phyloP scores from a whole-genome alignment of 2,888 invertebrate genomes.

The Trichopoda pennipes region DNA sequence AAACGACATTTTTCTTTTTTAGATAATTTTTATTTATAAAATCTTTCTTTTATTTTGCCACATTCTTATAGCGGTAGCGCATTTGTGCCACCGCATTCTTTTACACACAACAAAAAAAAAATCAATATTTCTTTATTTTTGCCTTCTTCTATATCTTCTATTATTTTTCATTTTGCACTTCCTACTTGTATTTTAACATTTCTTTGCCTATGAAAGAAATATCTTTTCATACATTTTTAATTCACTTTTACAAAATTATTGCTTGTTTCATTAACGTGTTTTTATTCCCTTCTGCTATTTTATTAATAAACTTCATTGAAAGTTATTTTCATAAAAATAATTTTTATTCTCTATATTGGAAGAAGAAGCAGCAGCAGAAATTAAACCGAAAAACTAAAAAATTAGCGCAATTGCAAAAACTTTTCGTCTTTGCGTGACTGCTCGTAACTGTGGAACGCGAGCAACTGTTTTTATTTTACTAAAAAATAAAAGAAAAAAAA shows the following conservation, averaged over 20 bases:
- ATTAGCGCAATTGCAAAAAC: conserved; percentile 51
- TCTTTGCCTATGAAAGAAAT: conserved; percentile 5
- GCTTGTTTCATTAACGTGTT: not conserved
- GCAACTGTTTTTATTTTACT: conserved; percentile 56
- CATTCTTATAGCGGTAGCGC: conserved; percentile 34
- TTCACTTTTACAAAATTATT: not conserved
- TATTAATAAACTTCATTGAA: conserved; percentile 28
- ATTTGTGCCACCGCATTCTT: conserved; percentile 56
- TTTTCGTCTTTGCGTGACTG: conserved; percentile 42
- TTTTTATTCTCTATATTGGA: conserved; percentile 19
- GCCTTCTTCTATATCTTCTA: conserved; percentile 23
- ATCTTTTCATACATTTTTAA: not conserved
- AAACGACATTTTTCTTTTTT: no score
- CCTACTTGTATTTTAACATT: conserved; percentile 38
- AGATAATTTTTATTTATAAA: not conserved
- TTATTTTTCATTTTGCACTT: conserved; percentile 50
- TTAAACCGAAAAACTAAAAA: conserved; percentile 39
- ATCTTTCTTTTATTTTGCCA: conserved; percentile 43
- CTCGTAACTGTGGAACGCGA: conserved; percentile 58
- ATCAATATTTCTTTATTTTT: conserved; percentile 50
- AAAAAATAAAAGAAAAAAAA: conserved; percentile 27
- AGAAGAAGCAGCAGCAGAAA: conserved; percentile 23
- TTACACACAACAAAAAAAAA: conserved; percentile 61
- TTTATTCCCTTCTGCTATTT: conserved; percentile 8
- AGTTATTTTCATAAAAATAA: conserved; percentile 34